These are phyloP conservation scores for Neodiprion virginianus DNA, from an alignment of 1,140 invertebrate genomes.

Conservation along the genomic window DNA sequence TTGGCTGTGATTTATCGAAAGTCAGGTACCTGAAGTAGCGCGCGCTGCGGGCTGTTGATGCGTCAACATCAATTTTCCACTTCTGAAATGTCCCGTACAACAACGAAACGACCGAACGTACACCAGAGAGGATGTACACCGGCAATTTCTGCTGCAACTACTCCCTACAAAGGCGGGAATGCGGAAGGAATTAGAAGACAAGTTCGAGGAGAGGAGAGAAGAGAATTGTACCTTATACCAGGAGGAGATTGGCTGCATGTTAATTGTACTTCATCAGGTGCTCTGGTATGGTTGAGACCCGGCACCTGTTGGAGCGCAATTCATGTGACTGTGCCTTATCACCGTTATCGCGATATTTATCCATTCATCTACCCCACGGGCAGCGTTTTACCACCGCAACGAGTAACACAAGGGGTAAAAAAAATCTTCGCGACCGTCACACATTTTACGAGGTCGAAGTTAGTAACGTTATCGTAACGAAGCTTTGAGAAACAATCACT, in stretches of 20 bases:
- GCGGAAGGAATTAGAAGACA: neutral
- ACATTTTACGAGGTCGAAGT: too few relatives aligned
- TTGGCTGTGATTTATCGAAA: slow-evolving; percentile 69
- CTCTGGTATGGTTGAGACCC: slow-evolving; percentile 88
- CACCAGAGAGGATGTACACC: too few relatives aligned
- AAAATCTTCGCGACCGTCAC: too few relatives aligned
- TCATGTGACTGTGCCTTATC: slow-evolving; percentile 65
- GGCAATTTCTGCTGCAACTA: too few relatives aligned
- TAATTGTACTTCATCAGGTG: slow-evolving; percentile 99
- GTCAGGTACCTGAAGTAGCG: slow-evolving; percentile 99
- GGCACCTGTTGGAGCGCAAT: slow-evolving; percentile 96
- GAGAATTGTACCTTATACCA: neutral
- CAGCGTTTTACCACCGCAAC: too few relatives aligned
- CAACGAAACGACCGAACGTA: too few relatives aligned
- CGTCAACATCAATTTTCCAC: slow-evolving; percentile 13
- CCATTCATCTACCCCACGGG: neutral
- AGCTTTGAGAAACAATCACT: too few relatives aligned
- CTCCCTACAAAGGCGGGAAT: too few relatives aligned
- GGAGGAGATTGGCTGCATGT: slow-evolving; percentile 69
- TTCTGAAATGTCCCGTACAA: too few relatives aligned
- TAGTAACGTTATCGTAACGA: too few relatives aligned
- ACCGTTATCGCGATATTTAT: neutral
- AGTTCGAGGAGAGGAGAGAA: slow-evolving; percentile 5
- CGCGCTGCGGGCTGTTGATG: slow-evolving; percentile 70
- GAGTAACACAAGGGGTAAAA: too few relatives aligned